phyloP scores from a whole-genome alignment of 2,113 vertebrate species.

The Tenrec ecaudatus region DNA sequence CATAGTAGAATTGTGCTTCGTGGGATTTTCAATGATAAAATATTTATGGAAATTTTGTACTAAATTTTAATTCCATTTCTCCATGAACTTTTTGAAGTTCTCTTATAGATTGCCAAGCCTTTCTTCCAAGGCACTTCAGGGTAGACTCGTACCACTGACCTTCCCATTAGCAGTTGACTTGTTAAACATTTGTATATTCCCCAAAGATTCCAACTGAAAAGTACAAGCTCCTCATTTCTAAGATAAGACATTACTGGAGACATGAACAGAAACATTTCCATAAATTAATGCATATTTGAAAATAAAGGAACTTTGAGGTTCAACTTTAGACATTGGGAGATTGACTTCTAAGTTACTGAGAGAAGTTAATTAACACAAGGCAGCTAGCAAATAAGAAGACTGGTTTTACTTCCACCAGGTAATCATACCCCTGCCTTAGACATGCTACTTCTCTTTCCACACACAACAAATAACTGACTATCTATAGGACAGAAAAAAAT shows the following conservation, averaged over 20 bases:
- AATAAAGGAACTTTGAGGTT: background rate
- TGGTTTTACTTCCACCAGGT: constrained; percentile 42
- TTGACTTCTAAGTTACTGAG: background rate
- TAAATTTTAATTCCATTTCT: background rate
- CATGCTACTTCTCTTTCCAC: background rate
- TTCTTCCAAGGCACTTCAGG: background rate
- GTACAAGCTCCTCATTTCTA: background rate
- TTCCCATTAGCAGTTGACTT: background rate
- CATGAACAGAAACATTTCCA: background rate
- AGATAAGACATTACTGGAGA: background rate
- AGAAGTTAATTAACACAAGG: constrained; percentile 15
- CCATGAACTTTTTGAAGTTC: background rate
- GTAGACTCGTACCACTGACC: background rate
- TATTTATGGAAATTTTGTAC: too few species aligned
- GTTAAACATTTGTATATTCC: background rate
- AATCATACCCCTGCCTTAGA: constrained; percentile 52
- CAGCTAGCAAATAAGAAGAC: constrained; percentile 37
- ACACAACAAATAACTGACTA: background rate
- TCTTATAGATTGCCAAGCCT: background rate
- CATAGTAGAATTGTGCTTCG: background rate
- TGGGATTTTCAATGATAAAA: background rate
- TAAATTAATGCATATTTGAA: background rate
- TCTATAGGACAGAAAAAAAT: background rate
- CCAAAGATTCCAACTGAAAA: background rate
- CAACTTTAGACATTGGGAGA: background rate